Evolutionary conservation across 2,113 vertebrate genomes (phyloP), one percentile per base, ranked within the genome.

Genomic region (Callospermophilus lateralis): DNA sequence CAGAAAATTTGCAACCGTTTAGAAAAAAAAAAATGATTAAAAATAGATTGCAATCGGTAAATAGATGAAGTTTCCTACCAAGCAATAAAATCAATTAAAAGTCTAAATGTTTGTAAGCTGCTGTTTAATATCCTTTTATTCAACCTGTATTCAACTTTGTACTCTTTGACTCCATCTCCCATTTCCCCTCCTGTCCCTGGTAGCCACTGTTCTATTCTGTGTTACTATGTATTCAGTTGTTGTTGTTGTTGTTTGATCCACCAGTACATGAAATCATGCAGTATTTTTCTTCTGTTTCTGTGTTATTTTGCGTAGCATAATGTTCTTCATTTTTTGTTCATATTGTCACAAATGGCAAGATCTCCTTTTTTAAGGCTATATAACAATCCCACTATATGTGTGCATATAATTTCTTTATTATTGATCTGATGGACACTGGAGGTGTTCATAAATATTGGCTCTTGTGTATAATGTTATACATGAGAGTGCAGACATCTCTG

Each of bases 1-100:
- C 51, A 81, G 89, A 90, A 95, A 90, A 80, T 79, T 65, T 94
- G 8, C 37, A 95, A 84, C 16, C n/a, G 2, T 78, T 94, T 68
- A 74, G 48, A 8, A 93, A 51, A 80, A 92, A 81, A 37, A 45
- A n/a, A 24, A 48, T 55, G 86, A 65, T 83, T 89, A 45, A 96
- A 92, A 91, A 86, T 89, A 93, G 65, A 92, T 94, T 95, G 24
- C 68, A 95, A 13, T 58, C 30, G 4, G 73, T 84, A 88, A 79
- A 88, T 17, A 96, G 58, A 92, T 37, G 45, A 94, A 32, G 26
- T 87, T 96, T 87, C 20, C 26, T 65, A 39, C 10, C 45, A 76
- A 87, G 39, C 53, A 68, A 78, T 78, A 95, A 95, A 89, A 37
- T 84, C 24, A 94, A 79, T 74, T 93, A 89, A 19, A 95, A 94